Evolutionary conservation across 2,113 vertebrate species (phyloP), one percentile per base, ranked within the genome.

Genomic region (Podiceps cristatus): DNA sequence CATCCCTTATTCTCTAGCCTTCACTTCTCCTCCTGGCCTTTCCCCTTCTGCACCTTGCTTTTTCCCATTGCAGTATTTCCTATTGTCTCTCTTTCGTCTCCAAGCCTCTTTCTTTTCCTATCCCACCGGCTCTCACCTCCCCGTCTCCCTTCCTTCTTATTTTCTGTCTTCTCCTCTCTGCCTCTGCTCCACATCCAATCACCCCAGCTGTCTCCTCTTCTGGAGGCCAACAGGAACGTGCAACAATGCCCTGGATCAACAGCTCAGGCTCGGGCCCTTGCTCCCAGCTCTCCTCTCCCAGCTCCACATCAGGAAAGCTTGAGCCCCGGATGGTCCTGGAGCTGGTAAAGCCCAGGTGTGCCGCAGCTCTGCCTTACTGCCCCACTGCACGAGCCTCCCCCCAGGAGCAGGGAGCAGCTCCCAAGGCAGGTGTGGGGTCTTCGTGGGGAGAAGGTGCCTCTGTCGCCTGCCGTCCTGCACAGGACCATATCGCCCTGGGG

Each of bases 291-390:
- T 90, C 23, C 18, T 33, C 86, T 97, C 94, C 91, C 86, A 97
- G 29, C 35, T 90, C 40, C 1, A 5, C 73, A 95, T 69, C 83
- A 96, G 93, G 90, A 98, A 97, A 96, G 52, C 90, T 31, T 20
- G 28, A 95, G 93, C 94, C 64, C 82, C 25, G 31, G 86, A 69
- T 56, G 2, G 4, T 71, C 88, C 71, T 17, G 91, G 94, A 90
- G 93, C 92, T 88, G 92, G 66, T 94, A 95, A 98, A 96, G 89
- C 92, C 95, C 91, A 96, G 95, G 96, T 97, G 95, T 95, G 96
- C 96, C 31, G n/a, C 90, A 92, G 88, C 68, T 89, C 93, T 93
- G 73, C 82, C 29, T 59, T 62, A 47, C 93, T 47, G 60, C 89
- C 87, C 94, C 94, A 53, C 72, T 24, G 40, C 29, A 60, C 13